These are phyloP conservation scores for Arrhamphus sclerolepis DNA, from an alignment of 2,797 vertebrate species.

Conservation along the genomic window DNA sequence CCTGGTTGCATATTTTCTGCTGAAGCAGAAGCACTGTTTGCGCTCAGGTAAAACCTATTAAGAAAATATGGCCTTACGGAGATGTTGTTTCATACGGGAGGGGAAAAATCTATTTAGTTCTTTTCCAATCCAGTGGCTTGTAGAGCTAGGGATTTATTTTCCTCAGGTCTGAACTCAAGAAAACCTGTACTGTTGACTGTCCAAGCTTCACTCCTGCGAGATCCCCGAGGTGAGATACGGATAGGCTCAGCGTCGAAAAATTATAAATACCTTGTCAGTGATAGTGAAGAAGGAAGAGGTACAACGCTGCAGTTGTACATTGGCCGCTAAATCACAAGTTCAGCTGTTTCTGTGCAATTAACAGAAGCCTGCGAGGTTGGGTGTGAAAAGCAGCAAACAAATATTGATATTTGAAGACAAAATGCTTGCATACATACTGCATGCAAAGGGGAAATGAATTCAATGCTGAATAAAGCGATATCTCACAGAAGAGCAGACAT, in stretches of 20 bases:
- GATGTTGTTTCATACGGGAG: constrained; percentile 62
- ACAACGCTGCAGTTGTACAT: constrained; percentile 31
- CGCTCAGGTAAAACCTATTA: constrained; percentile 73
- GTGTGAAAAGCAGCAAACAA: constrained; percentile 14
- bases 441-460: constrained; percentile 9
- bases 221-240: constrained; percentile 65
- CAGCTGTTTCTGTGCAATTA: constrained; percentile 30
- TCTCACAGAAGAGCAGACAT: constrained; percentile 58
- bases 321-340: constrained; percentile 37
- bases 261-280: constrained; percentile 59
- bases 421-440: constrained; percentile 9
- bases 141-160: constrained; percentile 65
- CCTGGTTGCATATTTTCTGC: constrained; percentile 70
- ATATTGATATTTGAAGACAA: constrained; percentile 7
- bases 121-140: constrained; percentile 76
- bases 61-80: constrained; percentile 66
- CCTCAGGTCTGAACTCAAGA: constrained; percentile 47
- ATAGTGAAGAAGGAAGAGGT: constrained; percentile 39
- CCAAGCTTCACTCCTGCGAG: constrained; percentile 59
- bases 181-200: constrained; percentile 59
- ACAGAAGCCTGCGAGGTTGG: constrained; percentile 18
- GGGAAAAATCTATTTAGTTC: constrained; percentile 69
- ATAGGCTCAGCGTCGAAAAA: constrained; percentile 51
- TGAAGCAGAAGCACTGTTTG: constrained; percentile 64
- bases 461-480: constrained; percentile 61